Evolutionary conservation across 2,113 vertebrate species (phyloP), one percentile per base, ranked within the genome.

Genomic region (Carassius auratus): DNA sequence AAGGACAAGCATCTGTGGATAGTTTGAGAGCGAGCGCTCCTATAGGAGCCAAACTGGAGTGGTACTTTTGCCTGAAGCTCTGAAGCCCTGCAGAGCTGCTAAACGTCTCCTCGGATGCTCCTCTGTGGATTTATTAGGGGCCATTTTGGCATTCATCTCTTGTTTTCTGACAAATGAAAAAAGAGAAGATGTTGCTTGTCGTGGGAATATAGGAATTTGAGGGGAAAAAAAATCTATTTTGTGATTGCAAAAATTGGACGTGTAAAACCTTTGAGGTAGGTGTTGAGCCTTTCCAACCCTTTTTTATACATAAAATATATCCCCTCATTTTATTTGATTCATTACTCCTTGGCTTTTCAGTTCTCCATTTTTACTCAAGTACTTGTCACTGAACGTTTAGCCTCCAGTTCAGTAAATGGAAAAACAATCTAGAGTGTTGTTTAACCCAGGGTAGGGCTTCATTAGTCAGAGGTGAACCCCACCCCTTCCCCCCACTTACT

Each of bases 191-290:
- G 91, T 92, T 91, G 84, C 90, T 91, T 86, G 89, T 92, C 86
- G 83, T 91, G 91, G 90, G 88, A 90, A 94, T 93, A 91, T 91
- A 93, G 86, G 91, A 90, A 84, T 90, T 91, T 88, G 89, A 66
- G 45, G 84, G 12, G 26, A 26, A 61, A 61, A 61, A 61, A 88
- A 91, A 91, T 87, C 82, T 81, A 86, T 88, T 92, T 86, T 94
- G 91, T 84, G 86, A 91, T 92, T 93, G 87, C 89, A 93, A 94
- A 92, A 87, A 45, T 94, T 90, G 94, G 94, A 94, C 93, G 91
- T 94, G 91, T 94, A 90, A 93, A 92, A 91, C 92, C 89, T 92
- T 86, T 92, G 94, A 96, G 96, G 96, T 96, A 96, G 95, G 95
- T 96, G 95, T 94, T 94, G 90, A 92, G 93, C 88, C 88, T 93